A percentile compares a stretch with the other conserved stretches of the same genome.
phyloP scores from a whole-genome alignment of 2,888 invertebrate species.

The Kryphioiulus occultus region DNA sequence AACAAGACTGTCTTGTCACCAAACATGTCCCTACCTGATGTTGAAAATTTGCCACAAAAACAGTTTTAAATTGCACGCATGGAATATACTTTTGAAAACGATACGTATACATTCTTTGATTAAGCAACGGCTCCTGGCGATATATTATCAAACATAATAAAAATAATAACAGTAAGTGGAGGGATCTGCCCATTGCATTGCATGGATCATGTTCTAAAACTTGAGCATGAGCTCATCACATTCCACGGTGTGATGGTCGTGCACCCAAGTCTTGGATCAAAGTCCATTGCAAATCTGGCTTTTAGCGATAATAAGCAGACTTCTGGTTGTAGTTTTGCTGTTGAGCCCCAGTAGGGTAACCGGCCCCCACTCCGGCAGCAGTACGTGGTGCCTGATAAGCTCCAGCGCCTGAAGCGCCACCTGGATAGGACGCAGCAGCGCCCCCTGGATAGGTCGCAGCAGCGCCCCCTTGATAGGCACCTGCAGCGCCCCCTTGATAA shows the following conservation, averaged over 20 bases:
- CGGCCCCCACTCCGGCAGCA: neutral
- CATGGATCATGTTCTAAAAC: neutral
- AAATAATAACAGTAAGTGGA: neutral
- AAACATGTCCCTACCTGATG: too few relatives aligned
- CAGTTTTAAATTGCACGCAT: too few relatives aligned
- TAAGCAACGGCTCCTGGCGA: neutral
- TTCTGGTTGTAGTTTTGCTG: constrained; percentile 4
- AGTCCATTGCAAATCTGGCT: neutral
- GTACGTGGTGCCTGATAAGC: neutral
- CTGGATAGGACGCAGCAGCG: neutral
- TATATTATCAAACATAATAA: neutral
- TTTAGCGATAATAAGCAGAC: constrained; percentile 10
- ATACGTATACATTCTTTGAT: neutral
- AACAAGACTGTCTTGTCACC: too few relatives aligned
- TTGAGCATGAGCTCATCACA: neutral
- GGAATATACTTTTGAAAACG: neutral
- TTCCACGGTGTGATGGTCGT: neutral
- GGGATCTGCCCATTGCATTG: too few relatives aligned
- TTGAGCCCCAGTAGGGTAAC: neutral
- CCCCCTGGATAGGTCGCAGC: neutral
- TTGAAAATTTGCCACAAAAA: too few relatives aligned
- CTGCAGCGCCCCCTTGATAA: neutral
- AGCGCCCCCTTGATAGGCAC: neutral
- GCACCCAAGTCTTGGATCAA: neutral
- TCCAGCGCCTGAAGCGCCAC: neutral